These are phyloP conservation scores for Parazoanthus atlanticus DNA, from an alignment of 92 coral and sea anemone genomes.

Conservation along the genomic window DNA sequence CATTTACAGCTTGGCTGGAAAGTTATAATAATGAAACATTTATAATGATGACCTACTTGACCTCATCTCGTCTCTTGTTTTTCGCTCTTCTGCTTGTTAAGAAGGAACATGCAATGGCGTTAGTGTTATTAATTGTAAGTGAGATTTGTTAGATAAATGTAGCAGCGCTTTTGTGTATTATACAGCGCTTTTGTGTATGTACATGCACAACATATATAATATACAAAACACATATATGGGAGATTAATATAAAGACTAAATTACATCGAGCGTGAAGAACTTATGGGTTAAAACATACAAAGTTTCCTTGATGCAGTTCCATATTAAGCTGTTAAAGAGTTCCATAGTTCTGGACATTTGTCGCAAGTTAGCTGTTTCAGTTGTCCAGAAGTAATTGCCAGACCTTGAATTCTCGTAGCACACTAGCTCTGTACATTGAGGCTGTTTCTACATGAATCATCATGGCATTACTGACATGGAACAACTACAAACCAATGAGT, in stretches of 20 bases:
- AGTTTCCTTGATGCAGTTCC: not conserved
- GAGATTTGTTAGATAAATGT: not conserved
- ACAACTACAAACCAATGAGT: no score
- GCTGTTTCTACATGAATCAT: no score
- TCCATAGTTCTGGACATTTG: no score
- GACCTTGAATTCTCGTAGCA: no score
- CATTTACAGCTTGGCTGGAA: not conserved
- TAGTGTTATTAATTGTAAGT: constrained; percentile 25
- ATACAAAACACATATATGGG: not conserved
- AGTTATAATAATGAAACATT: not conserved
- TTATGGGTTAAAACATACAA: not conserved
- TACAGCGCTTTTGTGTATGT: no score
- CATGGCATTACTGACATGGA: no score
- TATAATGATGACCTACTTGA: constrained; percentile 41
- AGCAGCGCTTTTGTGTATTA: not conserved
- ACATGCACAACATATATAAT: no score
- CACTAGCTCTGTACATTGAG: no score
- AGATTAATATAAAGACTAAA: not conserved
- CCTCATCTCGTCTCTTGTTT: constrained; percentile 48
- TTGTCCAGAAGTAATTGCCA: no score
- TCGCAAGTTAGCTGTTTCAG: no score
- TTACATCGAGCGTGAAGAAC: not conserved
- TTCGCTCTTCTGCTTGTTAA: constrained; percentile 44
- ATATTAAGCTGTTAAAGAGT: no score
- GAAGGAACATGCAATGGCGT: constrained; percentile 44